Conservation (phyloP, 1,140 invertebrate genomes). For the Eciton burchellii region DNA sequence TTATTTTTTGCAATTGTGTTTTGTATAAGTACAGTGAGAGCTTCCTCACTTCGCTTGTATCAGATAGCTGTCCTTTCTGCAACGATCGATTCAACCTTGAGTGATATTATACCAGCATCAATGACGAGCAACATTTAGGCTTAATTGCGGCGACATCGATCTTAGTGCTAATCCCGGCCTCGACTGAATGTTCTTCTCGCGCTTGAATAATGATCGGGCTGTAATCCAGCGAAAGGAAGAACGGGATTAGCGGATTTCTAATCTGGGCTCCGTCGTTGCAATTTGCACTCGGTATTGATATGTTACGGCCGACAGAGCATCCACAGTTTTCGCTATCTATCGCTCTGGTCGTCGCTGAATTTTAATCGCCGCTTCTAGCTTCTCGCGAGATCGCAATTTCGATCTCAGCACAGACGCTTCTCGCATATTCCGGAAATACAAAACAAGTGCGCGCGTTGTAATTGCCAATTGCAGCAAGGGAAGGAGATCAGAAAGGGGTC, state of each 20-base stretch:
- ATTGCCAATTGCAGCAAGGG: constrained; percentile 20
- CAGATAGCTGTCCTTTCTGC: neutral
- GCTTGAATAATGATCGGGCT: neutral
- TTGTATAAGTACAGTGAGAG: neutral
- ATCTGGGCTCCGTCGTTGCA: neutral
- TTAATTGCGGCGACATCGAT: constrained; percentile 31
- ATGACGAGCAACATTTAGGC: constrained; percentile 22
- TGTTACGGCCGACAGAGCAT: constrained; percentile 31
- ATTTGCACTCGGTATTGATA: constrained; percentile 28
- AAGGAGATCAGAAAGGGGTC: neutral
- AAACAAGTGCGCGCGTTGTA: constrained; percentile 23
- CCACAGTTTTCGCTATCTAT: neutral
- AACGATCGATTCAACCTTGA: constrained; percentile 17
- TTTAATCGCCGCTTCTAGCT: neutral
- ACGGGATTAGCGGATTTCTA: neutral
- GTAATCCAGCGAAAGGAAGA: neutral
- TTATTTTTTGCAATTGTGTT: neutral
- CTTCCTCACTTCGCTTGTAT: neutral
- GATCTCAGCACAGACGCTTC: too few species aligned
- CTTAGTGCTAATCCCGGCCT: constrained; percentile 7
- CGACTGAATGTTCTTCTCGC: neutral
- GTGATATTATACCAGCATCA: constrained; percentile 12
- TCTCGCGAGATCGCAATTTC: neutral
- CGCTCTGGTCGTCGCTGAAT: neutral
- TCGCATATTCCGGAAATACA: constrained; percentile 1